These are phyloP conservation scores for Drosophila jambulina DNA, from an alignment of 1,140 invertebrate genomes.

Conservation along the genomic window DNA sequence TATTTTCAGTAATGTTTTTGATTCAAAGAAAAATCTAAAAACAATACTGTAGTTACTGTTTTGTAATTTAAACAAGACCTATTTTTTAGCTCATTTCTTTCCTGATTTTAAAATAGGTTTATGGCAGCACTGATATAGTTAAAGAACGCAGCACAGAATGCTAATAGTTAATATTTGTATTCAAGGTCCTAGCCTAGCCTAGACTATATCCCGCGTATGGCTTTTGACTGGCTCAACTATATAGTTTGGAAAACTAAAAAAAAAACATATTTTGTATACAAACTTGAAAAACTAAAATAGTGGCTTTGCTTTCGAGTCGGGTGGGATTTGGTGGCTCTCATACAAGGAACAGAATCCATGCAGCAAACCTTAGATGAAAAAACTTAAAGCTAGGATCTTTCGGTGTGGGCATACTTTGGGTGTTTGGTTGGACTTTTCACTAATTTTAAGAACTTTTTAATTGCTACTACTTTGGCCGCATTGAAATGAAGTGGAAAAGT, in stretches of 20 bases:
- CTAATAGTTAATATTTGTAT: constrained; percentile 3
- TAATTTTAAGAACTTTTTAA: constrained; percentile 2
- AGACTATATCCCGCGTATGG: constrained; percentile 8
- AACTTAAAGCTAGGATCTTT: constrained; percentile 35
- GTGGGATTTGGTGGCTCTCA: constrained; percentile 20
- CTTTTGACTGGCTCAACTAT: constrained; percentile 19
- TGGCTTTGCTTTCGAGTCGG: constrained; percentile 27
- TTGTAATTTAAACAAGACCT: no score
- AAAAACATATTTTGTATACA: constrained; percentile 1
- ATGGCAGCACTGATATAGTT: constrained; percentile 13
- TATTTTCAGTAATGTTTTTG: not conserved
- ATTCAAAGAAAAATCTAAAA: not conserved
- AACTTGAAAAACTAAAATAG: constrained; percentile 20
- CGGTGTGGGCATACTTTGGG: constrained; percentile 51
- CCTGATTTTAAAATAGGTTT: not conserved
- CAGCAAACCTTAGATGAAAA: constrained; percentile 53
- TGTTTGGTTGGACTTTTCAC: not conserved
- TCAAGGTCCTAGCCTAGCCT: constrained; percentile 36
- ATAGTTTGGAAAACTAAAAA: constrained; percentile 6
- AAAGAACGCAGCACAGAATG: constrained; percentile 21
- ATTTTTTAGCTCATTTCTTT: not conserved
- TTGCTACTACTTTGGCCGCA: constrained; percentile 39
- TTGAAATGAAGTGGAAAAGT: constrained; percentile 43
- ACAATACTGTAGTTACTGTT: no score
- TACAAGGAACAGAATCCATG: constrained; percentile 56